Percentiles rank a stretch among this genome's conserved stretches.
phyloP scores from a whole-genome alignment of 2,797 vertebrate species.

The Paramormyrops hopkinsi region DNA sequence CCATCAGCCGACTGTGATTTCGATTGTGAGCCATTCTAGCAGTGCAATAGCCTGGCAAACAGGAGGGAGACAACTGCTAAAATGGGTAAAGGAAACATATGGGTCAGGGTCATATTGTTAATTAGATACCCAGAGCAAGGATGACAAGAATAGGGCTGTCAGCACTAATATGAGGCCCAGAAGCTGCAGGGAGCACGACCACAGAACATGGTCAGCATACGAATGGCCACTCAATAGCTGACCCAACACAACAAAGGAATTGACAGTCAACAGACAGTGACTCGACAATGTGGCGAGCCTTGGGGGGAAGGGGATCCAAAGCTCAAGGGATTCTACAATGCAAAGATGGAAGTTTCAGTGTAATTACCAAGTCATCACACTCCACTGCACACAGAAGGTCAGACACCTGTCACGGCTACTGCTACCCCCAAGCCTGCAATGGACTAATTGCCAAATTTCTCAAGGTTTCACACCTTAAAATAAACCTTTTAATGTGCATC shows the following conservation, averaged over 20 bases:
- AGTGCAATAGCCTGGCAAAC: neutral
- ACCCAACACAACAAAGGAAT: neutral
- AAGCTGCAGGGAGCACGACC: neutral
- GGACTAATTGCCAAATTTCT: neutral
- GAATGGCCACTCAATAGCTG: neutral
- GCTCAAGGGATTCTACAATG: neutral
- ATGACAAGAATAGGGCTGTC: slow-evolving; percentile 12
- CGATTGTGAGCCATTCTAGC: neutral
- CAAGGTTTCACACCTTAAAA: slow-evolving; percentile 4
- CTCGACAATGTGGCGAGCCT: slow-evolving; percentile 19
- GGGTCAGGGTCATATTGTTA: neutral
- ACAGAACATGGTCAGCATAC: neutral
- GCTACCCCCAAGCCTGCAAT: neutral
- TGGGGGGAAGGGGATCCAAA: slow-evolving; percentile 17
- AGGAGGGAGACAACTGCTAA: neutral
- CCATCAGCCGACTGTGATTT: neutral
- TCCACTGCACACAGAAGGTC: slow-evolving; percentile 30
- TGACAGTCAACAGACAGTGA: neutral
- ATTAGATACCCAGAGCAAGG: neutral
- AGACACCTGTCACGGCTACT: neutral
- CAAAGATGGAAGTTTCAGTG: slow-evolving; percentile 37
- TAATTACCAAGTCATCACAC: slow-evolving; percentile 12
- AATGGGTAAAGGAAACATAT: neutral
- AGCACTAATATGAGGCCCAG: slow-evolving; percentile 46
- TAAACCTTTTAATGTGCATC: neutral